Evolutionary conservation across 2,888 invertebrate genomes (phyloP).

Genomic region (Cremastinae sp.): DNA sequence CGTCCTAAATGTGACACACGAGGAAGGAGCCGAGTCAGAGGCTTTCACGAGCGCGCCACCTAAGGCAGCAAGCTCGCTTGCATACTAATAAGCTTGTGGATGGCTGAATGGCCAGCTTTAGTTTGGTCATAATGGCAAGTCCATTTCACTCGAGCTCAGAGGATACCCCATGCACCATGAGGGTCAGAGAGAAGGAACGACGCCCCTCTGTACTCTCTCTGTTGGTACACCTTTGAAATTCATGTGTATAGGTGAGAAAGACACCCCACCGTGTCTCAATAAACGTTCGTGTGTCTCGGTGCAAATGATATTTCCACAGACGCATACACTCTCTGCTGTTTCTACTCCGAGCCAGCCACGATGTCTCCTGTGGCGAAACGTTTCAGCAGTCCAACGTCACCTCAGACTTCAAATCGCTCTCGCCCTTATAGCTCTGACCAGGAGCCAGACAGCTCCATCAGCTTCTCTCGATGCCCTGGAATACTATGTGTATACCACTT

Average conservation of each 20-base stretch:
- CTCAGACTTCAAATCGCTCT: conserved; percentile 36
- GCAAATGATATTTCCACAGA: not conserved
- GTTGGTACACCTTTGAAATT: no score
- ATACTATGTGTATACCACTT: conserved; percentile 35
- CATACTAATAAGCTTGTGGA: conserved; percentile 78
- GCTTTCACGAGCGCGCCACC: conserved; percentile 76
- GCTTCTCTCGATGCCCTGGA: conserved; percentile 26
- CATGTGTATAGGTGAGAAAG: no score
- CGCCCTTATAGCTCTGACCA: conserved; percentile 31
- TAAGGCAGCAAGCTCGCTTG: conserved; percentile 78
- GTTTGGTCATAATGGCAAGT: conserved; percentile 78
- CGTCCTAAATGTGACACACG: conserved; percentile 77
- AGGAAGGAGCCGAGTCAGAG: conserved; percentile 50
- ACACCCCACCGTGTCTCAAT: no score
- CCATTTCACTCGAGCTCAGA: conserved; percentile 74
- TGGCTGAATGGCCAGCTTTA: conserved; percentile 76
- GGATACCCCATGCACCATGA: no score
- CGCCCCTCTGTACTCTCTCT: no score
- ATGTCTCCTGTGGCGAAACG: conserved; percentile 65
- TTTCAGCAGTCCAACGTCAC: conserved; percentile 59
- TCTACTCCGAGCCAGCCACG: conserved; percentile 57
- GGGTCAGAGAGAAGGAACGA: no score
- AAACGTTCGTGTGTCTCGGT: not conserved
- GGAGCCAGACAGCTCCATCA: conserved; percentile 27
- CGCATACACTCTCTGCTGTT: conserved; percentile 47